A percentile compares a stretch with the other conserved stretches of the same genome.
Evolutionary conservation across 92 coral and sea anemone species (phyloP).

Genomic region (Zoanthus sansibaricus): DNA sequence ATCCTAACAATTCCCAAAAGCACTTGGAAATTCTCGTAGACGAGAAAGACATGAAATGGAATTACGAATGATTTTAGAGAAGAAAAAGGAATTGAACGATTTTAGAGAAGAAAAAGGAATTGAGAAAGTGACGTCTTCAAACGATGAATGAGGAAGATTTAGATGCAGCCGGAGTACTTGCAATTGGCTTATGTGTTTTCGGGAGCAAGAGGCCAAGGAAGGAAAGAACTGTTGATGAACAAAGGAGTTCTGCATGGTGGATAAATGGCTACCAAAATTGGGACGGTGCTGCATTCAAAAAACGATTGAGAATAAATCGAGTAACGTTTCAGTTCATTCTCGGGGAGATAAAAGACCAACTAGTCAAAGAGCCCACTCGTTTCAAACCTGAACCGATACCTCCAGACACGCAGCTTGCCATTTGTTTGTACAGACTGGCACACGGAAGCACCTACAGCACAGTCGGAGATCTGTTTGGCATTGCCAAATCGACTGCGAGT

Average conservation of each 20-base stretch:
- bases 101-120: not conserved
- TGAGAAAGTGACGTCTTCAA: not conserved
- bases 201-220: slow-evolving; percentile 42
- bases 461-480: not conserved
- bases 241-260: slow-evolving; percentile 59
- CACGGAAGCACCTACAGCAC: slow-evolving; percentile 43
- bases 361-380: slow-evolving; percentile 53
- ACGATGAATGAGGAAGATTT: slow-evolving; percentile 42
- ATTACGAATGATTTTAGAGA: not conserved
- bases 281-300: slow-evolving; percentile 54
- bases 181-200: slow-evolving; percentile 39
- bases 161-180: slow-evolving; percentile 32
- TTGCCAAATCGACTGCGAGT: not conserved
- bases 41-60: slow-evolving; percentile 49
- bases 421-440: slow-evolving; percentile 63
- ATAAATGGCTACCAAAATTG: slow-evolving; percentile 60
- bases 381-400: slow-evolving; percentile 66
- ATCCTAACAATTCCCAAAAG: slow-evolving; percentile 45
- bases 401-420: slow-evolving; percentile 68
- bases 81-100: not conserved
- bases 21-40: slow-evolving; percentile 49
- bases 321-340: slow-evolving; percentile 65
- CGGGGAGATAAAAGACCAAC: slow-evolving; percentile 36
- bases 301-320: slow-evolving; percentile 8
- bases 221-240: slow-evolving; percentile 45